phyloP scores from a whole-genome alignment of 2,113 vertebrate genomes.

The Syngnathus typhle region DNA sequence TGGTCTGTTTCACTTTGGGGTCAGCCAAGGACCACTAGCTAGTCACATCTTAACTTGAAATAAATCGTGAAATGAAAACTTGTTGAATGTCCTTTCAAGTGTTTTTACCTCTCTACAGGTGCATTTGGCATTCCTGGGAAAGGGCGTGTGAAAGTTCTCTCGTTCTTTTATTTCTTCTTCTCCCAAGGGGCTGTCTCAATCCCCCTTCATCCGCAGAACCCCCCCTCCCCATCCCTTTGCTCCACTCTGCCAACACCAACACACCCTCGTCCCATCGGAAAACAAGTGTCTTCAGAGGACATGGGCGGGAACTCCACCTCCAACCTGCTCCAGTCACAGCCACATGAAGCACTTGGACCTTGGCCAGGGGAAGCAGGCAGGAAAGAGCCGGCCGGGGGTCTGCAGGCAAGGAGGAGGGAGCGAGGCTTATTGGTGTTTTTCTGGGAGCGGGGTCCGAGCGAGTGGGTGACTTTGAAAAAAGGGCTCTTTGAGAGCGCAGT shows the following conservation, averaged over 20 bases:
- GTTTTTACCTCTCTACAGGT: constrained; percentile 54
- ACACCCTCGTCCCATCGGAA: constrained; percentile 59
- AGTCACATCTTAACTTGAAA: constrained; percentile 1
- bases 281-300: constrained; percentile 68
- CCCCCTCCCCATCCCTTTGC: constrained; percentile 26
- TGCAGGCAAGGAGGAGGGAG: constrained; percentile 24
- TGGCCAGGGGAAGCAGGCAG: constrained; percentile 63
- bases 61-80: not conserved
- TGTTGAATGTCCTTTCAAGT: constrained; percentile 9
- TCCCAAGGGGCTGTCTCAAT: constrained; percentile 41
- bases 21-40: constrained; percentile 13
- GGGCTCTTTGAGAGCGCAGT: constrained; percentile 65
- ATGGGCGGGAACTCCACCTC: constrained; percentile 54
- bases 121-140: constrained; percentile 35
- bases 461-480: constrained; percentile 62
- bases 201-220: constrained; percentile 9
- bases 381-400: constrained; percentile 58
- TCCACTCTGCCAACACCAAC: constrained; percentile 64
- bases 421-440: constrained; percentile 22
- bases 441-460: constrained; percentile 41
- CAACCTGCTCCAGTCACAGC: constrained; percentile 57
- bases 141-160: constrained; percentile 65
- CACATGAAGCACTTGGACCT: constrained; percentile 67
- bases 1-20: constrained; percentile 21
- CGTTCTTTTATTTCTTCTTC: constrained; percentile 51